Conservation (phyloP, 2,888 invertebrate genomes). For the Andrena dorsata region DNA sequence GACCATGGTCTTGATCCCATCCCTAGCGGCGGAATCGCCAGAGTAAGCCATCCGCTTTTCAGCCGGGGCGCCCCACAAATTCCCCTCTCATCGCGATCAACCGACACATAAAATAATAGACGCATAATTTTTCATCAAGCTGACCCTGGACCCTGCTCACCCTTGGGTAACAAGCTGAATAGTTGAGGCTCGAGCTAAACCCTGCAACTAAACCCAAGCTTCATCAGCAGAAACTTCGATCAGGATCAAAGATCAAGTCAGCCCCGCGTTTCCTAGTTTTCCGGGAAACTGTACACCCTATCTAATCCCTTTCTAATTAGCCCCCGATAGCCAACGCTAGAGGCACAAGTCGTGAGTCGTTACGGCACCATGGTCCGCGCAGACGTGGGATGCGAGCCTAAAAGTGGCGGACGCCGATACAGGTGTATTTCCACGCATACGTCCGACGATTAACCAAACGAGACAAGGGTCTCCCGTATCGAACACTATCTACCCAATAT, state of each 20-base stretch:
- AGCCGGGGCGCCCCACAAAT: constrained; percentile 6
- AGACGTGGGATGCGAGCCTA: constrained; percentile 11
- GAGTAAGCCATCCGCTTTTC: constrained; percentile 38
- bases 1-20: neutral
- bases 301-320: neutral
- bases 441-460: constrained; percentile 78
- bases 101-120: constrained; percentile 39
- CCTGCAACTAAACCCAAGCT: neutral
- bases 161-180: neutral
- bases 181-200: too few species aligned
- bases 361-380: constrained; percentile 8
- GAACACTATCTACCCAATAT: constrained; percentile 80
- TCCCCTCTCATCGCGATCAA: constrained; percentile 28
- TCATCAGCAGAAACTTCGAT: neutral
- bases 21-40: neutral
- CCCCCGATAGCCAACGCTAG: too few species aligned
- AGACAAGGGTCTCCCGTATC: constrained; percentile 81
- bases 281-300: neutral
- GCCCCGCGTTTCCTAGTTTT: neutral
- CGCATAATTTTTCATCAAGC: constrained; percentile 49
- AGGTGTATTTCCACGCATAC: constrained; percentile 65
- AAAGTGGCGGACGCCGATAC: constrained; percentile 40
- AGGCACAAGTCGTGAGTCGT: constrained; percentile 26
- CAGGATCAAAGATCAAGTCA: too few species aligned
- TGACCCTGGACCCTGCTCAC: too few species aligned